A percentile compares a stretch with the other conserved stretches of the same genome.
phyloP scores from a whole-genome alignment of 2,888 invertebrate species.

The Mimumesa dahlbomi region DNA sequence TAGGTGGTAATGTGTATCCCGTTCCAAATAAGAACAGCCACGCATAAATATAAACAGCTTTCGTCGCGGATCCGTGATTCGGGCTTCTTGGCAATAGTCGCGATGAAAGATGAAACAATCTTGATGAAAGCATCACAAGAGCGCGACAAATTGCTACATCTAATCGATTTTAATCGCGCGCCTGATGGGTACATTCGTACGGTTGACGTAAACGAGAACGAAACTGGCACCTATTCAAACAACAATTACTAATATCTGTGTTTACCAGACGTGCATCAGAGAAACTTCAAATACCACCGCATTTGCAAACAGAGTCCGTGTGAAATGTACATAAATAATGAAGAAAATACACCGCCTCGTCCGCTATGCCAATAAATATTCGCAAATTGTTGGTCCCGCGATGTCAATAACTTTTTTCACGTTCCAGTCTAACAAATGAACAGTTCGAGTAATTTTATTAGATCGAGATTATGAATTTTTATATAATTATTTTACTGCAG shows the following conservation, averaged over 20 bases:
- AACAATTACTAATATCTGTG: slow-evolving; percentile 64
- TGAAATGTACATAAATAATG: slow-evolving; percentile 11
- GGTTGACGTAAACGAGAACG: slow-evolving; percentile 40
- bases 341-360: slow-evolving; percentile 4
- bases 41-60: too few relatives aligned
- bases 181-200: slow-evolving; percentile 31
- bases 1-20: too few relatives aligned
- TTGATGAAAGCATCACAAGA: background rate
- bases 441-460: background rate
- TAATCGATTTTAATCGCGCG: slow-evolving; percentile 44
- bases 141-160: background rate
- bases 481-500: too few relatives aligned
- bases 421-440: slow-evolving; percentile 9
- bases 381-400: background rate
- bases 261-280: slow-evolving; percentile 56
- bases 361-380: slow-evolving; percentile 23
- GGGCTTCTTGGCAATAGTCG: background rate
- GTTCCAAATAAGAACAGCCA: too few relatives aligned
- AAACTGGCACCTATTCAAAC: slow-evolving; percentile 64
- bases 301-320: slow-evolving; percentile 1
- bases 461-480: too few relatives aligned
- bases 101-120: too few relatives aligned
- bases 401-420: slow-evolving; percentile 33
- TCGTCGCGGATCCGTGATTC: too few relatives aligned
- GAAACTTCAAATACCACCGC: slow-evolving; percentile 52